phyloP scores from a whole-genome alignment of 2,888 invertebrate species.

The Cheiracanthium punctorium region DNA sequence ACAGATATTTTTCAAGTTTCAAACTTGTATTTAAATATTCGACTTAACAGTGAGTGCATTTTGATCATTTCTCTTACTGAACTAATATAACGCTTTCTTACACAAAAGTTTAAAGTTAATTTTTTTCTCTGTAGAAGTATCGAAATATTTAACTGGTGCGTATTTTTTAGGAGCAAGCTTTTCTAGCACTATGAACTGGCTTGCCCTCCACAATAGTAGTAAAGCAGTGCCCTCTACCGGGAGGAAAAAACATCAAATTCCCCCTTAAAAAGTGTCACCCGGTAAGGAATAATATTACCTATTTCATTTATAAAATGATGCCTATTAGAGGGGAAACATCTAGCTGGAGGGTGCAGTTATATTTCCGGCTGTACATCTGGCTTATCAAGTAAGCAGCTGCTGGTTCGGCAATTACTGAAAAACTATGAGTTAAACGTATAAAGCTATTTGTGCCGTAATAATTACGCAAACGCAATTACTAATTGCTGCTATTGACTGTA shows the following conservation, averaged over 20 bases:
- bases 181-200: no score
- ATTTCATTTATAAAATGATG: not conserved
- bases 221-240: constrained; percentile 39
- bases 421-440: constrained; percentile 43
- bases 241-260: not conserved
- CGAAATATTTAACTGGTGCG: no score
- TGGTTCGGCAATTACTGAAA: constrained; percentile 31
- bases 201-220: not conserved
- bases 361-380: constrained; percentile 49
- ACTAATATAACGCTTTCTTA: no score
- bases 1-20: no score
- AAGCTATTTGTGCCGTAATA: constrained; percentile 43
- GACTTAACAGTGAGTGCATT: no score
- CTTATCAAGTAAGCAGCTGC: constrained; percentile 56
- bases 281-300: not conserved
- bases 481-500: constrained; percentile 36
- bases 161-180: no score
- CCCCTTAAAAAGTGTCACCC: constrained; percentile 14
- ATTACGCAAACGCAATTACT: constrained; percentile 42
- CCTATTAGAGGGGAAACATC: not conserved
- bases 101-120: no score
- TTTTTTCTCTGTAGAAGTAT: no score
- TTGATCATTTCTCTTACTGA: no score
- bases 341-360: constrained; percentile 16
- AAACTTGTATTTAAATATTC: no score